A percentile compares a stretch with the other conserved stretches of the same genome.
Evolutionary conservation across 2,797 vertebrate genomes (phyloP).

Genomic region (Coendou prehensilis): DNA sequence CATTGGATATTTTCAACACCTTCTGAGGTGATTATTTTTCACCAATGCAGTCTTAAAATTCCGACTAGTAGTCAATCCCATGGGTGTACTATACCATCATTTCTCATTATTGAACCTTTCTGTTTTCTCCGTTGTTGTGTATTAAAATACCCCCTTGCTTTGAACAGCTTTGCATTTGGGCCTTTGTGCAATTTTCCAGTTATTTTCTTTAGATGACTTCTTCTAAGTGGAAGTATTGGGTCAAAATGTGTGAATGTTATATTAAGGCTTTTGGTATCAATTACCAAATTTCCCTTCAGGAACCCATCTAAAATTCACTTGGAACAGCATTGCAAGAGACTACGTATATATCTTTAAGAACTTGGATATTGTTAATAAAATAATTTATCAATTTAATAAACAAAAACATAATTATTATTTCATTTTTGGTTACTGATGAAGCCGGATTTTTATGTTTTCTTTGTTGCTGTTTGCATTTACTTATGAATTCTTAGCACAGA

Average conservation of each 20-base stretch:
- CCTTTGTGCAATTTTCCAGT: neutral
- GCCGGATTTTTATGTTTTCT: neutral
- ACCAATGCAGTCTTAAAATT: neutral
- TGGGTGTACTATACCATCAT: neutral
- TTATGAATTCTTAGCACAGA: neutral
- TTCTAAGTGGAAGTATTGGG: neutral
- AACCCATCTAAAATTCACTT: neutral
- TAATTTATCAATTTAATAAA: neutral
- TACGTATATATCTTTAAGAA: neutral
- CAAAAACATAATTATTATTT: neutral
- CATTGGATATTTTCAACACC: neutral
- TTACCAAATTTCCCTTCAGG: conserved; percentile 5
- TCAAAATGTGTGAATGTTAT: neutral
- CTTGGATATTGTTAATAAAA: neutral
- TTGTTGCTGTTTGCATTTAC: neutral
- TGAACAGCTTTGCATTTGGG: neutral
- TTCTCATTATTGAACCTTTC: neutral
- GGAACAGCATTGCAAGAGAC: neutral
- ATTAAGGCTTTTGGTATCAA: neutral
- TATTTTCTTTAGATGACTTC: conserved; percentile 14
- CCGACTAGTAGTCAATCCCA: neutral
- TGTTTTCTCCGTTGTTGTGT: neutral
- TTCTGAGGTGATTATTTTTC: conserved; percentile 3
- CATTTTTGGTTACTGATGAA: neutral
- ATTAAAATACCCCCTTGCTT: neutral